Conservation (phyloP, 1,140 invertebrate species). For the Diabrotica virgifera region DNA sequence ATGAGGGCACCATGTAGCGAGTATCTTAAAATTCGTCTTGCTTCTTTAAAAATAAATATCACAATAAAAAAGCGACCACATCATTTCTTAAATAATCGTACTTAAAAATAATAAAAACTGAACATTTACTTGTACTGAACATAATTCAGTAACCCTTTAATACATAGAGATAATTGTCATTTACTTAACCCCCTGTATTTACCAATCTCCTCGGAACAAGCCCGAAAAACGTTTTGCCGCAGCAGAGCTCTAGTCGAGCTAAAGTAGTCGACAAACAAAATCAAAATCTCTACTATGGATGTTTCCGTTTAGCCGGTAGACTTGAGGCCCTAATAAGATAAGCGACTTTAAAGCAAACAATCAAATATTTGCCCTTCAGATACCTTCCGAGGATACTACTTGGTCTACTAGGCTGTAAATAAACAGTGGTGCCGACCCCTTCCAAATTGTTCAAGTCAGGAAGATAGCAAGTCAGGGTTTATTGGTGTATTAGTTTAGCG, state of each 20-base stretch:
- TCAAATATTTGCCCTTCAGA: slow-evolving; percentile 25
- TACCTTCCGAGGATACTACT: neutral
- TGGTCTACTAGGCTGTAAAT: slow-evolving; percentile 10
- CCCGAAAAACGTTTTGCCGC: too few relatives aligned
- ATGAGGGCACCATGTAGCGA: too few relatives aligned
- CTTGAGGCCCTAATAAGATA: slow-evolving; percentile 27
- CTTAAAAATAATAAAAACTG: too few relatives aligned
- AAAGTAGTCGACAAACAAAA: slow-evolving; percentile 6
- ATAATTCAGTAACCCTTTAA: too few relatives aligned
- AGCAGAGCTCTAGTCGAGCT: neutral
- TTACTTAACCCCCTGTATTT: too few relatives aligned
- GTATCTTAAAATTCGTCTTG: too few relatives aligned
- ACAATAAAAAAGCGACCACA: too few relatives aligned
- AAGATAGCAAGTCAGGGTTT: neutral
- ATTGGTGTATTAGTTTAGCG: neutral
- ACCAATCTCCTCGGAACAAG: too few relatives aligned
- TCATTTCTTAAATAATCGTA: too few relatives aligned
- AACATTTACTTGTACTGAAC: too few relatives aligned
- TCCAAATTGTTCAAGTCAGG: neutral
- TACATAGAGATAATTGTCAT: too few relatives aligned
- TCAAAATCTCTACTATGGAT: slow-evolving; percentile 17
- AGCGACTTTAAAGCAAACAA: slow-evolving; percentile 30
- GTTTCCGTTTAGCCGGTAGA: slow-evolving; percentile 23
- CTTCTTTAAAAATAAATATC: too few relatives aligned
- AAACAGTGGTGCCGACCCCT: neutral